These are phyloP conservation scores for Cotesia congregata DNA, from an alignment of 2,888 invertebrate genomes.

Conservation along the genomic window DNA sequence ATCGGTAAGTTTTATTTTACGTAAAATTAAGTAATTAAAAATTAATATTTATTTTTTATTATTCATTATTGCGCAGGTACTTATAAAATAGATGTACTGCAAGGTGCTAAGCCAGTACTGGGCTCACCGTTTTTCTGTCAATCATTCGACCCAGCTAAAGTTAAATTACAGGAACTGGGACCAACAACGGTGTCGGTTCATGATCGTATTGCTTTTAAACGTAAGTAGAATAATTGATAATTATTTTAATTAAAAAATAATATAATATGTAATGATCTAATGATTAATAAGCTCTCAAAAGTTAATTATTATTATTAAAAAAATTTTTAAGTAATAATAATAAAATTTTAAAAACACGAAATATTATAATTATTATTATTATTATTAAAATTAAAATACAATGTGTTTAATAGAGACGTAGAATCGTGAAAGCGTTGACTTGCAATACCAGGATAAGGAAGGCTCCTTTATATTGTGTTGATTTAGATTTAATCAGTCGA, in stretches of 20 bases:
- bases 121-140: conserved; percentile 96
- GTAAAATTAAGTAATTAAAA: neutral
- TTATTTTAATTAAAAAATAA: neutral
- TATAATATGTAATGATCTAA: neutral
- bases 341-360: no score
- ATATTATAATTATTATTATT: no score
- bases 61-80: conserved; percentile 55
- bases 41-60: conserved; percentile 24
- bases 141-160: conserved; percentile 89
- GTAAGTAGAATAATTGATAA: conserved; percentile 71
- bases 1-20: conserved; percentile 72
- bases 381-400: neutral
- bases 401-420: neutral
- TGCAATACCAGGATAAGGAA: conserved; percentile 8
- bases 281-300: conserved; percentile 24
- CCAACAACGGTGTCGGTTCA: conserved; percentile 85
- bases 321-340: no score
- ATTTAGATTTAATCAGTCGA: neutral
- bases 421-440: conserved; percentile 32
- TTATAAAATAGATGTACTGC: conserved; percentile 83
- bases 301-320: neutral
- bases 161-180: conserved; percentile 83
- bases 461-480: neutral
- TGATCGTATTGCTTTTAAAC: conserved; percentile 85
- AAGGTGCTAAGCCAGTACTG: conserved; percentile 88